A percentile compares a stretch with the other conserved stretches of the same genome.
These are phyloP conservation scores for Phyto melanocephala DNA, from an alignment of 2,888 invertebrate genomes.

Conservation along the genomic window DNA sequence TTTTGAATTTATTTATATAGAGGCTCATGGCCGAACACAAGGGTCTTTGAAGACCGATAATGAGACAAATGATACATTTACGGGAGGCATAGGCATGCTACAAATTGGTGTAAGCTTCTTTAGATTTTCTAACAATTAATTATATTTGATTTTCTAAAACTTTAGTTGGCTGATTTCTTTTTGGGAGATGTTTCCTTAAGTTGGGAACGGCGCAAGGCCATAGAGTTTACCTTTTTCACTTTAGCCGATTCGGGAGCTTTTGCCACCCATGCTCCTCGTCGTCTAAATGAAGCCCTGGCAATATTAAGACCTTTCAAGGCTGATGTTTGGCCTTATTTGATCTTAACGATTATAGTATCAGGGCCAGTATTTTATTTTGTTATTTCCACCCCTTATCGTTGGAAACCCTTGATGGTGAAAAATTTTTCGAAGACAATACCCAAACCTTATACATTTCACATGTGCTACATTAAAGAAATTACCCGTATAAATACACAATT, in stretches of 20 bases:
- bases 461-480: constrained; percentile 76
- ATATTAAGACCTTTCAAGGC: constrained; percentile 86
- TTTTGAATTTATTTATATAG: constrained; percentile 86
- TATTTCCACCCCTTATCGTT: constrained; percentile 81
- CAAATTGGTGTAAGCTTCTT: constrained; percentile 82
- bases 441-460: constrained; percentile 67
- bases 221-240: constrained; percentile 88
- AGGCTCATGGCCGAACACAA: constrained; percentile 86
- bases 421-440: constrained; percentile 4
- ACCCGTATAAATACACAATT: constrained; percentile 66
- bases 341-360: constrained; percentile 82
- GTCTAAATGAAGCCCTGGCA: constrained; percentile 86
- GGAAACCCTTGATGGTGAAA: constrained; percentile 63
- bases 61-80: constrained; percentile 83
- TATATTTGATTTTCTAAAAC: neutral
- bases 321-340: constrained; percentile 87
- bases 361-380: constrained; percentile 86
- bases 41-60: constrained; percentile 80
- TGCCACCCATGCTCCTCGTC: constrained; percentile 86
- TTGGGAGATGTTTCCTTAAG: constrained; percentile 87
- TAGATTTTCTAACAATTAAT: neutral
- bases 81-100: constrained; percentile 86
- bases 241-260: constrained; percentile 88
- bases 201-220: constrained; percentile 85
- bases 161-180: constrained; percentile 84